A percentile compares a stretch with the other conserved stretches of the same genome.
Conservation (phyloP, 2,797 vertebrate species). For the Acropternis orthonyx region DNA sequence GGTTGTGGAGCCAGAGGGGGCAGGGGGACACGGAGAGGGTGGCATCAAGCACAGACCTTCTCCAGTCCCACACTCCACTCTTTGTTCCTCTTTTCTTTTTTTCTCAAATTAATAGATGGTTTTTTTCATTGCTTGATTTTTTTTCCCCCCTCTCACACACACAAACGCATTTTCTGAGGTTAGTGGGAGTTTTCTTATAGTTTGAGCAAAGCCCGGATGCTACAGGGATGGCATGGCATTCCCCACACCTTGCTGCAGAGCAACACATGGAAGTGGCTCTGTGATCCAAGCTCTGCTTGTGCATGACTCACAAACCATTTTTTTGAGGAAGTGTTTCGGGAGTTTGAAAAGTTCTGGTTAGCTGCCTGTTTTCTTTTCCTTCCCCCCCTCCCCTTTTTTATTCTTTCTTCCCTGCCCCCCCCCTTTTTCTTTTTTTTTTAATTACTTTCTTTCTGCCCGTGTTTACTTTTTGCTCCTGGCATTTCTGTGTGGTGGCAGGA, state of each 20-base stretch:
- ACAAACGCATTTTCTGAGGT: background rate
- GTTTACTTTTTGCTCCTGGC: background rate
- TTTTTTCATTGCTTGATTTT: background rate
- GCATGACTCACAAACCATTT: background rate
- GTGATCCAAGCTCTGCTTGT: background rate
- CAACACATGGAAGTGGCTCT: background rate
- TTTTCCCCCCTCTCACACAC: background rate
- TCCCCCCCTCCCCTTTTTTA: background rate
- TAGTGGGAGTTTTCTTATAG: background rate
- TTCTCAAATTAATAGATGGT: background rate
- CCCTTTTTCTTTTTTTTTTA: background rate
- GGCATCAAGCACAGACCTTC: background rate
- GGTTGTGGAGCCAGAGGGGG: background rate
- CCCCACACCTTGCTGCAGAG: background rate
- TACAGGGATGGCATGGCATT: background rate
- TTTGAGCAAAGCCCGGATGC: background rate
- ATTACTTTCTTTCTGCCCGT: background rate
- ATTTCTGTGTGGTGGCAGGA: background rate
- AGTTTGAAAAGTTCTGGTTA: constrained; percentile 17
- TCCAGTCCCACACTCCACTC: background rate
- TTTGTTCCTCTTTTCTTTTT: constrained; percentile 19
- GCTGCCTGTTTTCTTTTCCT: background rate
- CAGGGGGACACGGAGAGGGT: background rate
- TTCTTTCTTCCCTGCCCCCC: no score
- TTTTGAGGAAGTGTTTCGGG: constrained; percentile 55